Conservation (phyloP, 2,797 vertebrate genomes). For the Phoebastria nigripes region DNA sequence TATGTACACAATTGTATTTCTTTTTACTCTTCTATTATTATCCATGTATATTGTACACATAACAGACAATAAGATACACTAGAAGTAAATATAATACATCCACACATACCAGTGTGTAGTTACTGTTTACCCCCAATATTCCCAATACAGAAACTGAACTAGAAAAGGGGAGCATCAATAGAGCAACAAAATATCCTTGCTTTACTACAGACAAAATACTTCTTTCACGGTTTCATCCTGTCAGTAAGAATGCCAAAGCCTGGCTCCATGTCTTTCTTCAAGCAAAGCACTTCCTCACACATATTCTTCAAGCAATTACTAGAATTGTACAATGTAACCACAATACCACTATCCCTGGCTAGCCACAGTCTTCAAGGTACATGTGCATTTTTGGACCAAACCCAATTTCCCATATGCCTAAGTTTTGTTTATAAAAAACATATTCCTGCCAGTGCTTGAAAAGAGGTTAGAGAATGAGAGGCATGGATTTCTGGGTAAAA, state of each 20-base stretch:
- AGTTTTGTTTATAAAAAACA: not conserved
- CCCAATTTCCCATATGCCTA: not conserved
- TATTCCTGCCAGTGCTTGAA: not conserved
- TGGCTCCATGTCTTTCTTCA: not conserved
- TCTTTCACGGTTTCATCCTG: not conserved
- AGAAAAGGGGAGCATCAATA: not conserved
- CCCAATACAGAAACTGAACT: not conserved
- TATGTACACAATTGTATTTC: not conserved
- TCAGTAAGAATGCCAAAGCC: not conserved
- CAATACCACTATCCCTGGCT: not conserved
- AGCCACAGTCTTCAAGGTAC: not conserved
- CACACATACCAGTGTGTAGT: not conserved
- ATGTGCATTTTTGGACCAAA: not conserved
- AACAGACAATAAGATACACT: not conserved
- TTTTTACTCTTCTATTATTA: constrained; percentile 9
- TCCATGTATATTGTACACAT: not conserved
- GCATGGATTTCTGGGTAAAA: not conserved
- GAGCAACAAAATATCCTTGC: not conserved
- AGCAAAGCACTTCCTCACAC: not conserved
- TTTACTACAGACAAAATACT: not conserved
- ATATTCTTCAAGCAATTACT: not conserved
- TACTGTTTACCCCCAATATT: not conserved
- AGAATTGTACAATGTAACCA: not conserved
- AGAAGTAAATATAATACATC: not conserved
- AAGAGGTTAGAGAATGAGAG: not conserved